Conservation (phyloP, 1,140 invertebrate species). For the Mya arenaria region DNA sequence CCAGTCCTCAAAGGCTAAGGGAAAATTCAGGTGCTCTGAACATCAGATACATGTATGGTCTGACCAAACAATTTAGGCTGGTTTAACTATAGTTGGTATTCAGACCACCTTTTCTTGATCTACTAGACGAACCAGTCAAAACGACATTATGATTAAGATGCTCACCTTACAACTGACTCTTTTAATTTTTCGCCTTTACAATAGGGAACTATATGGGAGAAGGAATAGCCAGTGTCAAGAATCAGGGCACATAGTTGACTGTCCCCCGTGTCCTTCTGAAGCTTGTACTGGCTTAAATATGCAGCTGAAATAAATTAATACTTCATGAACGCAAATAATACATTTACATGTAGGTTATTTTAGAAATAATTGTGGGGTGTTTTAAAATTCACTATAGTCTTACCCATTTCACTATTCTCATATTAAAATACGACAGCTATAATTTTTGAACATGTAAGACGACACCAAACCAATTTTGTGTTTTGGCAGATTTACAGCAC, state of each 20-base stretch:
- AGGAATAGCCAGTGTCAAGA: conserved; percentile 97
- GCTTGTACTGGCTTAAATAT: conserved; percentile 83
- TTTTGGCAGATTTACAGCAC: no score
- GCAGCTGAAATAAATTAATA: conserved; percentile 82
- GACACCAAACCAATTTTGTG: no score
- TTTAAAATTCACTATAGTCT: no score
- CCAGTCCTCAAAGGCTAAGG: neutral
- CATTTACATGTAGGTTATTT: no score
- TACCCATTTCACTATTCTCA: no score
- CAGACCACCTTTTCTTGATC: neutral
- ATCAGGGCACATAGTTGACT: conserved; percentile 89
- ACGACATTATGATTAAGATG: neutral
- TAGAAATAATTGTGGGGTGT: no score
- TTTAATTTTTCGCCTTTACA: conserved; percentile 93
- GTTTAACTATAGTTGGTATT: no score
- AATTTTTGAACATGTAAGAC: no score
- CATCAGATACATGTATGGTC: no score
- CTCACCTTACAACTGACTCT: conserved; percentile 81
- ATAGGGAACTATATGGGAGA: conserved; percentile 97
- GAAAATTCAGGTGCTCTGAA: neutral
- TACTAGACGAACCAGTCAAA: neutral
- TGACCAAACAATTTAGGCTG: no score
- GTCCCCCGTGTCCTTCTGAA: conserved; percentile 79
- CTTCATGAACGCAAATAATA: no score
- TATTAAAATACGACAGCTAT: no score